phyloP scores from a whole-genome alignment of 2,797 vertebrate species.

The Chloroceryle amazona region DNA sequence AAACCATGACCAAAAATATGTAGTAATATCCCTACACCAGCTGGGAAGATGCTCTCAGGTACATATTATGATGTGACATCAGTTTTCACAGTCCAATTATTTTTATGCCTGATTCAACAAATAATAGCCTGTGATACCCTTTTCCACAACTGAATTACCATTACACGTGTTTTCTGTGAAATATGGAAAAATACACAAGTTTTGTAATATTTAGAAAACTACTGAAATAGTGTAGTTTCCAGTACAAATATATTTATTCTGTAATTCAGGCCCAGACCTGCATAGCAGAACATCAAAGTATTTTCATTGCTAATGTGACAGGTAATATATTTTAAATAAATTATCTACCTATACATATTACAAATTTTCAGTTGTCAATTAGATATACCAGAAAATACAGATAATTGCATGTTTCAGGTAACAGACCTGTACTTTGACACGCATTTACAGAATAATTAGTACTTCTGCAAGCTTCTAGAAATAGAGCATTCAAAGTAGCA shows the following conservation, averaged over 20 bases:
- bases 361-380: slow-evolving; percentile 66
- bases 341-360: slow-evolving; percentile 21
- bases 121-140: not conserved
- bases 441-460: slow-evolving; percentile 70
- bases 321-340: slow-evolving; percentile 40
- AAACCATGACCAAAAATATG: not conserved
- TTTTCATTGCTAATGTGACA: slow-evolving; percentile 34
- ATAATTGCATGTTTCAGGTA: slow-evolving; percentile 65
- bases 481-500: slow-evolving; percentile 49
- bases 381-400: slow-evolving; percentile 44
- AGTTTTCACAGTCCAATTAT: not conserved
- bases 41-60: not conserved
- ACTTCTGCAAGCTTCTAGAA: slow-evolving; percentile 68
- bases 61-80: not conserved
- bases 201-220: not conserved
- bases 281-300: not conserved
- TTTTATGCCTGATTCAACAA: not conserved
- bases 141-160: not conserved
- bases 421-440: slow-evolving; percentile 48
- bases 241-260: not conserved
- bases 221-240: not conserved
- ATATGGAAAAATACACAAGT: not conserved
- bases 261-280: not conserved
- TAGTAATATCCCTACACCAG: not conserved
- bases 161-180: not conserved